phyloP scores from a whole-genome alignment of 2,888 invertebrate species.

The Eilema griseolum region DNA sequence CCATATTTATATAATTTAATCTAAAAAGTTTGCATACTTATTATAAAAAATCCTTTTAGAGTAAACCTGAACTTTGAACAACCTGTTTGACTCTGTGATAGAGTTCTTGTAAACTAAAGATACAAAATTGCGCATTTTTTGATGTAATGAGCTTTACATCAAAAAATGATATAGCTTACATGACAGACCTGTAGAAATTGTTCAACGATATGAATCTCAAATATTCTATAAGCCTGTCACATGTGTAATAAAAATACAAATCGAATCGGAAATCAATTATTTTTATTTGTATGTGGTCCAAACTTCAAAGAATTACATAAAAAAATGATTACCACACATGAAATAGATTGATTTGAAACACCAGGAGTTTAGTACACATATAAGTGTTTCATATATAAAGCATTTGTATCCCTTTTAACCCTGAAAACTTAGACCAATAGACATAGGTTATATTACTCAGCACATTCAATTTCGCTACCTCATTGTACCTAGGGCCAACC shows the following conservation, averaged over 20 bases:
- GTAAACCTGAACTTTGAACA: too few species aligned
- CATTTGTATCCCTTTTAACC: background rate
- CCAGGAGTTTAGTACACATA: background rate
- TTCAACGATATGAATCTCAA: too few species aligned
- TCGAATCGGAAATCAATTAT: background rate
- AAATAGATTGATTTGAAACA: background rate
- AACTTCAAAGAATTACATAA: background rate
- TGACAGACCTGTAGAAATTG: too few species aligned
- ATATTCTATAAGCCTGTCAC: too few species aligned
- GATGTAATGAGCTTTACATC: too few species aligned
- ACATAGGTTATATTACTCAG: background rate
- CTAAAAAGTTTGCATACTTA: too few species aligned
- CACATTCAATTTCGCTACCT: conserved; percentile 6
- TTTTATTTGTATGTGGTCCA: background rate
- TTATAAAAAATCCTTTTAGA: too few species aligned
- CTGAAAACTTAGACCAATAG: background rate
- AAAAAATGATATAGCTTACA: too few species aligned
- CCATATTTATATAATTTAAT: too few species aligned
- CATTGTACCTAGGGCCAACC: background rate
- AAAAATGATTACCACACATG: background rate
- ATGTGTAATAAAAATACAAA: background rate
- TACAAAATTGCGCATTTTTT: too few species aligned
- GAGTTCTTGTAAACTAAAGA: too few species aligned
- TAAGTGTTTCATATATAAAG: background rate
- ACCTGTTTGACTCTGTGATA: too few species aligned